These are phyloP conservation scores for Heliconius charithonia DNA, from an alignment of 2,888 invertebrate species.

Conservation along the genomic window DNA sequence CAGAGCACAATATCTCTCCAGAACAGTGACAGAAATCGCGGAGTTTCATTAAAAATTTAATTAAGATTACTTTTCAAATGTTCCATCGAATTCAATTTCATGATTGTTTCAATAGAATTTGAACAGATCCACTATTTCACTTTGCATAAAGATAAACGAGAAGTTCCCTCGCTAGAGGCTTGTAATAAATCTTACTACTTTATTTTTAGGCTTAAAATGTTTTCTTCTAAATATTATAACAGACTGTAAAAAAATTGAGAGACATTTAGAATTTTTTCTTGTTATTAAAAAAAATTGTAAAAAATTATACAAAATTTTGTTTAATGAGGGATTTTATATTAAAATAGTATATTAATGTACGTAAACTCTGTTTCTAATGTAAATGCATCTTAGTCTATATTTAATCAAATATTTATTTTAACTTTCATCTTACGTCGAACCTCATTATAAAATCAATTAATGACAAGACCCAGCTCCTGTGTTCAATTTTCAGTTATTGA, in stretches of 20 bases:
- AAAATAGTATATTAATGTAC: too few species aligned
- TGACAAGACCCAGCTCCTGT: too few species aligned
- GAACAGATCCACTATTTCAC: constrained; percentile 35
- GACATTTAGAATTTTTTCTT: too few species aligned
- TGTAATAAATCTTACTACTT: constrained; percentile 12
- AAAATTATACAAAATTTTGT: too few species aligned
- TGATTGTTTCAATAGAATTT: constrained; percentile 37
- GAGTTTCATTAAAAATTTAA: constrained; percentile 16
- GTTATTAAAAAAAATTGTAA: too few species aligned
- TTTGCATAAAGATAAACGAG: constrained; percentile 35
- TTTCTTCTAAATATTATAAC: not conserved
- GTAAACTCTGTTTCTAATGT: too few species aligned
- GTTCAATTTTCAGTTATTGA: too few species aligned
- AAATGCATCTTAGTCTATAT: too few species aligned
- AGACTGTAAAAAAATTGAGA: not conserved
- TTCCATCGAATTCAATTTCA: constrained; percentile 18
- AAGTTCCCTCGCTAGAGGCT: constrained; percentile 11
- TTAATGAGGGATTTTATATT: too few species aligned
- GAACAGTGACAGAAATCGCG: not conserved
- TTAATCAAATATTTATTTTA: too few species aligned
- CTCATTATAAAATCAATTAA: too few species aligned
- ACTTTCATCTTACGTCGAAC: too few species aligned
- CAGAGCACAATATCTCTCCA: not conserved
- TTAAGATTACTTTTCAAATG: constrained; percentile 16
- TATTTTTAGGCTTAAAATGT: not conserved